Percentiles rank a stretch among this genome's conserved stretches.
phyloP scores from a whole-genome alignment of 2,113 vertebrate species.

The Tyrannus savana region DNA sequence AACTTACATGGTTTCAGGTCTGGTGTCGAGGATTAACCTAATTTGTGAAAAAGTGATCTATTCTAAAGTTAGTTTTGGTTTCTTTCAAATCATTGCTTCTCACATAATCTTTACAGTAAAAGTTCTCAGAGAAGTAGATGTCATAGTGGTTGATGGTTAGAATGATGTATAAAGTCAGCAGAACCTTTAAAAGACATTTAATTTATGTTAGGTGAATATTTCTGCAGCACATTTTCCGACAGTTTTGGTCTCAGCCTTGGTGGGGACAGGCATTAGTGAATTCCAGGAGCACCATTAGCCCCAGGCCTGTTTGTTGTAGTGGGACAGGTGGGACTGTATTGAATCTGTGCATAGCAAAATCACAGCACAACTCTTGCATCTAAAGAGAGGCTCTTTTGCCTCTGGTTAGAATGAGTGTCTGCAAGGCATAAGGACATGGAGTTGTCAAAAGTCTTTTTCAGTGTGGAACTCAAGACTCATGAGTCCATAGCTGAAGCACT shows the following conservation, averaged over 20 bases:
- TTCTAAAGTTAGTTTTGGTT: not conserved
- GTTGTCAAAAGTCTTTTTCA: not conserved
- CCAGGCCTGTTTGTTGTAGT: not conserved
- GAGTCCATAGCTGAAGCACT: not conserved
- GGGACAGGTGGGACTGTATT: not conserved
- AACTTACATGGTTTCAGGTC: not conserved
- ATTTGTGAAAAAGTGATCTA: not conserved
- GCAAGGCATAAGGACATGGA: not conserved
- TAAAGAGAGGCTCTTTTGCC: not conserved
- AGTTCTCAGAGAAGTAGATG: not conserved
- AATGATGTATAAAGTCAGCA: not conserved
- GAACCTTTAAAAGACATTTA: not conserved
- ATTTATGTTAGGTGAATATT: not conserved
- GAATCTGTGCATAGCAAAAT: not conserved
- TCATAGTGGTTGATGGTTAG: fast-evolving
- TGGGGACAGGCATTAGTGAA: not conserved
- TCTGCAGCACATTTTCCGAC: not conserved
- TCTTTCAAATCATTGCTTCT: not conserved
- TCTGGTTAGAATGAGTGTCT: not conserved
- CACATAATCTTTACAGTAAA: not conserved
- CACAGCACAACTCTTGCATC: not conserved
- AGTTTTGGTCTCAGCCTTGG: not conserved
- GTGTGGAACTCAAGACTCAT: not conserved
- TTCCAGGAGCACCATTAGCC: not conserved
- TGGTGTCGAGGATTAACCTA: not conserved